Conservation (phyloP, 2,797 vertebrate species). For the Momotus momota region DNA sequence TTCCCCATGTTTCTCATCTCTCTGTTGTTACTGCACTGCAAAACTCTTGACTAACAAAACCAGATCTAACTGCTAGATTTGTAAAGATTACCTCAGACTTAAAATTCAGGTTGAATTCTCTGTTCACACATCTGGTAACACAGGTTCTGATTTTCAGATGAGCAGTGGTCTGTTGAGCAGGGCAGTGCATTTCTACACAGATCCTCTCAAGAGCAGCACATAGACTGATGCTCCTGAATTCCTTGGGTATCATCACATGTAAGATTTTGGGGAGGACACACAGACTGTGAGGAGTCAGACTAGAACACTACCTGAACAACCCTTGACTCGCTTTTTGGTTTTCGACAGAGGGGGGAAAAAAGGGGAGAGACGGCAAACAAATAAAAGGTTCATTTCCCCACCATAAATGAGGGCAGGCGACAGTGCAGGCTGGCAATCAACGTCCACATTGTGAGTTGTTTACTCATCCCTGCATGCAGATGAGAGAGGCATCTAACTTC, state of each 20-base stretch:
- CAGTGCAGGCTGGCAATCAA: background rate
- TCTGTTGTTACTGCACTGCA: background rate
- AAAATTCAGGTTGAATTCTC: background rate
- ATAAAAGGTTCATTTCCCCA: background rate
- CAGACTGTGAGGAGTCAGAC: background rate
- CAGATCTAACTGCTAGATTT: background rate
- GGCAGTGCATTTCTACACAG: background rate
- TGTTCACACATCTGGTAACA: background rate
- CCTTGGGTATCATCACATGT: rapidly evolving
- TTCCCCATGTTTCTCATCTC: background rate
- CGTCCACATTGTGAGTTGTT: background rate
- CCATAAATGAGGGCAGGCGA: constrained; percentile 6
- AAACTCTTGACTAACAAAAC: background rate
- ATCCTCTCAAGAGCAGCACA: background rate
- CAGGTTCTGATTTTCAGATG: background rate
- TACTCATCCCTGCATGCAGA: constrained; percentile 17
- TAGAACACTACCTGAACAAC: background rate
- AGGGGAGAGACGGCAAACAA: background rate
- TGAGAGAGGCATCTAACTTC: constrained; percentile 10
- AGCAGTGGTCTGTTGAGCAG: background rate
- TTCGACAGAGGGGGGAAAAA: background rate
- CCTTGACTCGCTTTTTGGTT: background rate
- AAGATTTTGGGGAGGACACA: background rate
- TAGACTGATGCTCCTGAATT: background rate
- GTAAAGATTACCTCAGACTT: background rate